phyloP scores from a whole-genome alignment of 2,113 vertebrate genomes.

The Muntiacus reevesi region DNA sequence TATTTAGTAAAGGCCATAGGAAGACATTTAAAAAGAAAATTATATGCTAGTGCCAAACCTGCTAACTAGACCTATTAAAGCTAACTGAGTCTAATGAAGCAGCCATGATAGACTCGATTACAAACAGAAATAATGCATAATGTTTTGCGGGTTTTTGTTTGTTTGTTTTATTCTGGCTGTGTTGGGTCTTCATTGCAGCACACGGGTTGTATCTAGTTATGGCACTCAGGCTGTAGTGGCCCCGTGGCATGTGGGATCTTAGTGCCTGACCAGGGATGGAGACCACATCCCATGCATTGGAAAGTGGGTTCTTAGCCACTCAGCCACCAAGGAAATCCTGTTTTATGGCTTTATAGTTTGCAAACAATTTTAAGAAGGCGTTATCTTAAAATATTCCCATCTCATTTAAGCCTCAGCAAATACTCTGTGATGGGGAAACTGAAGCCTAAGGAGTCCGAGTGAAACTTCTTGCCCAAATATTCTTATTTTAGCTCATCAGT shows the following conservation, averaged over 20 bases:
- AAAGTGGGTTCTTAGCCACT: background rate
- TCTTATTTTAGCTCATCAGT: background rate
- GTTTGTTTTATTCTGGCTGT: background rate
- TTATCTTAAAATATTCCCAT: background rate
- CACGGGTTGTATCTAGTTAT: background rate
- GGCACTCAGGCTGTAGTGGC: background rate
- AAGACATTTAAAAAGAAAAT: background rate
- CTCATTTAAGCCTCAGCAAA: background rate
- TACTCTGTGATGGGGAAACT: background rate
- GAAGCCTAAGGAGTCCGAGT: background rate
- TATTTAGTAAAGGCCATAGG: background rate
- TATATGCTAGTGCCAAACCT: background rate
- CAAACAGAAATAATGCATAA: background rate
- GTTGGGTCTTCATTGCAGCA: accelerated
- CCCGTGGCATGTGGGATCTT: background rate
- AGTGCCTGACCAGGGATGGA: background rate
- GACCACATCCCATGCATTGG: background rate
- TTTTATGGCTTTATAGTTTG: background rate
- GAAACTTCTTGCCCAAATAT: background rate
- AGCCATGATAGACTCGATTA: background rate
- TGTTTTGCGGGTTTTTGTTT: background rate
- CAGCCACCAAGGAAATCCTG: background rate
- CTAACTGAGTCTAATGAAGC: background rate
- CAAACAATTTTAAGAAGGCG: background rate
- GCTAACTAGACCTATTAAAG: background rate